Percentiles rank a stretch among this genome's conserved stretches.
phyloP scores from a whole-genome alignment of 2,797 vertebrate species.

The Eidolon dupreanum region DNA sequence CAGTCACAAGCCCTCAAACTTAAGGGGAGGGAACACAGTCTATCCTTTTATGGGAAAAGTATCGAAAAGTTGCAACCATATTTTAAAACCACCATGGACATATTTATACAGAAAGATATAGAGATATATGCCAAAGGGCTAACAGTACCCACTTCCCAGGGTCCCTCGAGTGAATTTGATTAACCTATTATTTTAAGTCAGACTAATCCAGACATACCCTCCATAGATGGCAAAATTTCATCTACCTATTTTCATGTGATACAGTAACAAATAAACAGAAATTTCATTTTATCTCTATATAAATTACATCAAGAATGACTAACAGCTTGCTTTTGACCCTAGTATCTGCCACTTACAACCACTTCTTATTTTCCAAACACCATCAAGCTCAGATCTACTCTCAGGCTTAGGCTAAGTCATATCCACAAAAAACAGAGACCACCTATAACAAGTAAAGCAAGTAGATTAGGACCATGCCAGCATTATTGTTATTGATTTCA shows the following conservation, averaged over 20 bases:
- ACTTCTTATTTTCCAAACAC: background rate
- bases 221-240: background rate
- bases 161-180: constrained; percentile 8
- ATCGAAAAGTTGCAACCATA: background rate
- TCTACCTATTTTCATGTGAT: background rate
- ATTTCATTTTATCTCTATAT: background rate
- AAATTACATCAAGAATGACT: background rate
- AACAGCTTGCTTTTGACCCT: constrained; percentile 2
- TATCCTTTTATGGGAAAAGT: background rate
- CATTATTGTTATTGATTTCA: background rate
- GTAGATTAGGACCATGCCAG: background rate
- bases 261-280: background rate
- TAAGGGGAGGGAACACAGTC: background rate
- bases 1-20: background rate
- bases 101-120: background rate
- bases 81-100: constrained; percentile 15
- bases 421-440: background rate
- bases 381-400: background rate
- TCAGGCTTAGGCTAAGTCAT: background rate
- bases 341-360: background rate
- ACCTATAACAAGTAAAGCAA: background rate
- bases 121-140: background rate
- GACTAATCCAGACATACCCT: background rate
- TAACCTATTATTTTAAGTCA: constrained; percentile 26
- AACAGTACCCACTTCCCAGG: background rate